Conservation (phyloP, 2,113 vertebrate species). For the Diphyllodes magnificus region DNA sequence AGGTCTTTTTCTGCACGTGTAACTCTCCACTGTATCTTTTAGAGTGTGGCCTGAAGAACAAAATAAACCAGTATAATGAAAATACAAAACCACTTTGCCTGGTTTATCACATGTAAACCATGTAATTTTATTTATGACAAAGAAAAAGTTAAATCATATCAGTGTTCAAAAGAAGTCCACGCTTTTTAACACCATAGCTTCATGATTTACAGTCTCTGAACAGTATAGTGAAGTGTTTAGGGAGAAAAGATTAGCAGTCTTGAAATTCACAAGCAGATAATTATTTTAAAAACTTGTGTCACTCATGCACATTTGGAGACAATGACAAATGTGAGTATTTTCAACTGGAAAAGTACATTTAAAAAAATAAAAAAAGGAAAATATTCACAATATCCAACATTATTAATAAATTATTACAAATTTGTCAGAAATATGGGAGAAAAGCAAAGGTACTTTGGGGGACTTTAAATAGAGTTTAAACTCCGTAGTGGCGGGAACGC, state of each 20-base stretch:
- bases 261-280: background rate
- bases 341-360: background rate
- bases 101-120: background rate
- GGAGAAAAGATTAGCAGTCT: background rate
- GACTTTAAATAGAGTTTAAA: background rate
- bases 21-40: background rate
- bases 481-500: accelerated
- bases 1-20: background rate
- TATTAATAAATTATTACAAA: background rate
- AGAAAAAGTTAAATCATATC: background rate
- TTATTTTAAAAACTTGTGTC: background rate
- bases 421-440: background rate
- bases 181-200: background rate
- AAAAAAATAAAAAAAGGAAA: background rate
- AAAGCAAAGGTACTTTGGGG: background rate
- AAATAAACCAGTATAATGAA: background rate
- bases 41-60: background rate
- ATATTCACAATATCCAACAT: background rate
- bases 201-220: background rate
- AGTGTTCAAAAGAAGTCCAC: background rate
- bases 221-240: background rate
- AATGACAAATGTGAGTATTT: background rate
- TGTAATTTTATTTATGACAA: background rate
- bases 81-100: background rate
- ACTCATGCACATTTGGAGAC: background rate